Base-by-base conservation (phyloP, 2,113 vertebrate species). In the Entomyzon cyanotis region DNA sequence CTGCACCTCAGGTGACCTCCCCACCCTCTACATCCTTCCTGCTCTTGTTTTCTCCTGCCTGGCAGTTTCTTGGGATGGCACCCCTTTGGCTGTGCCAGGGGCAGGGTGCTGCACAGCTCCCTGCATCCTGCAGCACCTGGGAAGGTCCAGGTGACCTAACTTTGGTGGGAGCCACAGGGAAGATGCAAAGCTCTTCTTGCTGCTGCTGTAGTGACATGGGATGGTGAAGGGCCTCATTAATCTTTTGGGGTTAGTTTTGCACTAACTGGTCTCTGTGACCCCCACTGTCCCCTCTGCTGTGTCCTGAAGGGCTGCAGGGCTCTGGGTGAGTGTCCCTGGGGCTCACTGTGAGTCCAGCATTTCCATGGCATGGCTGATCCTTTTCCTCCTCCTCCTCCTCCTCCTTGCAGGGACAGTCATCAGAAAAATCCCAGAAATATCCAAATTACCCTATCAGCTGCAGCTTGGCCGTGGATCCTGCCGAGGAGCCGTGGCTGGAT, bases 281-380 rank as follows among this genome's bases (percentile, higher is more conserved):
- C 42, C 22, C 21, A 1, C 28, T 3, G 11, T 59, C 37, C 25
- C 33, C 21, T 75, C 9, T 0, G 4, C 60, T 27, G 49, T 23
- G 56, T 22, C 63, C 28, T 24, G 3, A n/a, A 35, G 1, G 4
- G 55, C 69, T 53, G 46, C 41, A 47, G 46, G 68, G 37, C 50
- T 88, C 47, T 10, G 60, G 67, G 24, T 2, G 5, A 13, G 35
- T 0, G 33, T 68, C 67, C 33, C 15, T 22, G 24, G 47, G 65
- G 27, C 11, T 10, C 59, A 22, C 62, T 33, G 8, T 0, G 1
- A 16, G 18, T 6, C 4, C 0, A 0, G 28, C 10, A n/a, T 30
- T 86, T 53, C 71, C 47, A 8, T 42, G 21, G 33, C 18, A 1
- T 0, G 4, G 39, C 56, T 65, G 6, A 19, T 78, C 59, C 20